These are phyloP conservation scores for Aleiodes leptofemur DNA, from an alignment of 2,888 invertebrate genomes.

Conservation along the genomic window DNA sequence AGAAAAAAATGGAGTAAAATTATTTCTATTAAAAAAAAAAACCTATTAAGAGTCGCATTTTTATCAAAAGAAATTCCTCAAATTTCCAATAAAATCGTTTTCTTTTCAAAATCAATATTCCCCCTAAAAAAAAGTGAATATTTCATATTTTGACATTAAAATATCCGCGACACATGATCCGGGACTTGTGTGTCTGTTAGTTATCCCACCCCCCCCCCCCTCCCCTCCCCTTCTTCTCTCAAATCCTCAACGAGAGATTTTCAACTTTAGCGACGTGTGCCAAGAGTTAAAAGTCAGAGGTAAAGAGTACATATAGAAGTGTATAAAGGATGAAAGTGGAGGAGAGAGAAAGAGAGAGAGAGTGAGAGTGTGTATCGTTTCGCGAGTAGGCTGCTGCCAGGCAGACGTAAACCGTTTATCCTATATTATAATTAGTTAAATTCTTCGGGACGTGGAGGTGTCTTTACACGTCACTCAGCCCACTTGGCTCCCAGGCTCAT, in stretches of 20 bases:
- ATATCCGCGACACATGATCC: neutral
- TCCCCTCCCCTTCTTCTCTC: neutral
- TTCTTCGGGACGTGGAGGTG: slow-evolving; percentile 74
- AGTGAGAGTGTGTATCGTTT: slow-evolving; percentile 60
- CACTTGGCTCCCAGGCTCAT: slow-evolving; percentile 73
- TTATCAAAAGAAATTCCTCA: no score
- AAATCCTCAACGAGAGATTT: slow-evolving; percentile 31
- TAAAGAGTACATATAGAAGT: slow-evolving; percentile 21
- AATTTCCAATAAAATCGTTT: neutral
- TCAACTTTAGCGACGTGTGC: slow-evolving; percentile 71
- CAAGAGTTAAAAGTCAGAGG: slow-evolving; percentile 59
- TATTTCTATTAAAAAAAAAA: no score
- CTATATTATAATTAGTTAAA: slow-evolving; percentile 75
- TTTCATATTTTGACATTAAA: slow-evolving; percentile 22
- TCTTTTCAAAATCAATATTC: neutral
- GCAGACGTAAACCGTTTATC: slow-evolving; percentile 74
- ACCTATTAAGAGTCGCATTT: no score
- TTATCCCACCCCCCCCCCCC: slow-evolving; percentile 9
- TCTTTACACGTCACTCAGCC: slow-evolving; percentile 75
- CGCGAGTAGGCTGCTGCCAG: slow-evolving; percentile 69
- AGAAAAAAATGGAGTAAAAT: no score
- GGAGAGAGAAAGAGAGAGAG: slow-evolving; percentile 47
- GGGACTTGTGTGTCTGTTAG: neutral
- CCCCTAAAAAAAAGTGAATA: neutral
- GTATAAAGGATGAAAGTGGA: neutral